Base-by-base conservation (phyloP, 2,113 vertebrate species). In the Caretta caretta region DNA sequence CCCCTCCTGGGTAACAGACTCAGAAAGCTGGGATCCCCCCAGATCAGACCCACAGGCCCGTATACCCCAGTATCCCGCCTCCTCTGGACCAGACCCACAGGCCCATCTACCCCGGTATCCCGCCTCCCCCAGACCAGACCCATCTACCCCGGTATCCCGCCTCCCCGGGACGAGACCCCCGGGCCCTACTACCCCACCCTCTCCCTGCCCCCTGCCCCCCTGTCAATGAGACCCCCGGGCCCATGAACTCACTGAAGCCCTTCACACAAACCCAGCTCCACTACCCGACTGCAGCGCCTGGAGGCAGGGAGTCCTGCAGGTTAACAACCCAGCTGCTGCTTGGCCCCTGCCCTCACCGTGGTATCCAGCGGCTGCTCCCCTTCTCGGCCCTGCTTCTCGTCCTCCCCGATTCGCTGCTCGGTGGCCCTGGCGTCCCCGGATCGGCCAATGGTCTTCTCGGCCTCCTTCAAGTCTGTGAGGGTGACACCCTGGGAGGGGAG, bases 391-490 rank as follows among this genome's bases (percentile, higher is more conserved):
- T 25, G 57, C n/a, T 84, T 95, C 57, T 91, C 94, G 16, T 92
- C 94, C 46, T 91, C 93, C 62, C n/a, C 48, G 29, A 78, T 90
- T 90, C 90, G 92, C 96, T 7, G 96, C 51, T 98, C 98, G 0
- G 81, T 29, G 25, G 87, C 42, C 83, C 51, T 87, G 19, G 81
- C 65, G 38, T 97, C 96, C 10, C 69, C 80, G 9, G 92, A 50
- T 87, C 93, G 94, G 14, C 94, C 94, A 1, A 98, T 96, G 0
- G 84, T 98, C 95, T 99, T 99, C 97, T 99, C 99, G 0, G 99
- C 99, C 92, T 99, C 99, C 92, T 99, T 99, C 84, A 99, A 93
- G 95, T 99, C 99, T 0, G 99, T 99, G 83, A 99, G 98, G 4
- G 99, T 99, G 88, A 99, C 99, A 14, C 99, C 99, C 99, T 99